These are phyloP conservation scores for Leucophenga maculata DNA, from an alignment of 2,888 invertebrate species.

Conservation along the genomic window DNA sequence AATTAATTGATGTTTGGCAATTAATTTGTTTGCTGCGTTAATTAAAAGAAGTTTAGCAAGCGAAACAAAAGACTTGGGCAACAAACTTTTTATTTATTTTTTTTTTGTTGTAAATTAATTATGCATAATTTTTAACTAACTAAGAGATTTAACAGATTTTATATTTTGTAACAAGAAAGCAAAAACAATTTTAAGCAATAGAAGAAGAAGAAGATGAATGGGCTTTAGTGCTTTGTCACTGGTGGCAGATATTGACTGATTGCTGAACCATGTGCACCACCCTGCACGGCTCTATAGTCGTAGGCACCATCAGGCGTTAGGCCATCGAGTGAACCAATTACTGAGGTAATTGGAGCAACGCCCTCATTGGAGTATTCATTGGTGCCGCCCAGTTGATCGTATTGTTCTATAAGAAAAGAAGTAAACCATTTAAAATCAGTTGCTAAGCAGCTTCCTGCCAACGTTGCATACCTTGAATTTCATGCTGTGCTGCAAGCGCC, in stretches of 20 bases:
- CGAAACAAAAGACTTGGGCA: background rate
- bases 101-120: background rate
- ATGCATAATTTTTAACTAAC: background rate
- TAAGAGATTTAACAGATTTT: background rate
- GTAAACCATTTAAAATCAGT: background rate
- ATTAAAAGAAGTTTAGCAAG: background rate
- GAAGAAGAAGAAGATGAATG: background rate
- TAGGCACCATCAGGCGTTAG: slow-evolving; percentile 53
- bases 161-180: background rate
- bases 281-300: slow-evolving; percentile 31
- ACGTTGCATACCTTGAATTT: slow-evolving; percentile 58
- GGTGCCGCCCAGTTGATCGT: slow-evolving; percentile 60
- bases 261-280: slow-evolving; percentile 18
- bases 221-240: background rate
- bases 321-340: slow-evolving; percentile 58
- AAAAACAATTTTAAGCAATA: background rate
- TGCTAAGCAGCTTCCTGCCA: background rate
- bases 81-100: background rate
- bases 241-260: slow-evolving; percentile 34
- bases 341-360: slow-evolving; percentile 54
- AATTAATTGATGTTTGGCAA: background rate
- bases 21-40: background rate
- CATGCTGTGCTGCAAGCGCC: slow-evolving; percentile 59
- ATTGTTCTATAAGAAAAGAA: slow-evolving; percentile 51
- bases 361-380: slow-evolving; percentile 59